Evolutionary conservation across 2,888 invertebrate species (phyloP), one percentile per base, ranked within the genome.

Genomic region (Bedellia somnulentella): DNA sequence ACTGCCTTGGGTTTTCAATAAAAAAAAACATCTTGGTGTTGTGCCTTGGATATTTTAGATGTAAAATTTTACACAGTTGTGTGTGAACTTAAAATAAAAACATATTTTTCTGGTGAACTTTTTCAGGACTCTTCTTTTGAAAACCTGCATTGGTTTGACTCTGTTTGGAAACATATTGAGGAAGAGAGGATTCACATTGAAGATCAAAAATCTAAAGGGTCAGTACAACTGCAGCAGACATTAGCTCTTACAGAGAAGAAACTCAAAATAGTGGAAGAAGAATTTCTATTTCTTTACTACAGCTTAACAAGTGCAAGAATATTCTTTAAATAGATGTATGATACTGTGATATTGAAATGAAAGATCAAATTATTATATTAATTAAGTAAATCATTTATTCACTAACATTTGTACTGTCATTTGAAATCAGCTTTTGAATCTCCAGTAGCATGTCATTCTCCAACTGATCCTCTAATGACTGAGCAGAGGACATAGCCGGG

Each of bases 131-230:
- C 79, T 12, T 89, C 91, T 46, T 89, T 97, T 54, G 93, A 97
- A 67, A 85, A 92, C 1, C 75, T 99, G 4, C 93, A 95, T 57
- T 99, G 98, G 98, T 96, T 96, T 54, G 84, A 90, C 43, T 89
- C 93, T 2, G 86, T 94, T 6, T 80, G 82, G 52, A 81, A 83
- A 29, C 87, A 91, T 49, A 85, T 89, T 41, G 60, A 57, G 4
- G 64, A 70, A 15, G 90, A 93, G 50, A 79, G 79, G 35, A 57
- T 53, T 36, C 45, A 57, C 23, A 62, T 83, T 8, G 62, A 77
- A 21, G 75, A 80, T 13, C 82, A 85, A 47, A 80, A 58, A 79
- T 80, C 37, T 81, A 91, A 79, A 46, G 81, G 85, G n/a, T 87
- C 93, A 46, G 82, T 89, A 38, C 97, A 96, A 54, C 67, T 96